Evolutionary conservation across 2,113 vertebrate genomes (phyloP), one percentile per base, ranked within the genome.

Genomic region (Cacatua alba): DNA sequence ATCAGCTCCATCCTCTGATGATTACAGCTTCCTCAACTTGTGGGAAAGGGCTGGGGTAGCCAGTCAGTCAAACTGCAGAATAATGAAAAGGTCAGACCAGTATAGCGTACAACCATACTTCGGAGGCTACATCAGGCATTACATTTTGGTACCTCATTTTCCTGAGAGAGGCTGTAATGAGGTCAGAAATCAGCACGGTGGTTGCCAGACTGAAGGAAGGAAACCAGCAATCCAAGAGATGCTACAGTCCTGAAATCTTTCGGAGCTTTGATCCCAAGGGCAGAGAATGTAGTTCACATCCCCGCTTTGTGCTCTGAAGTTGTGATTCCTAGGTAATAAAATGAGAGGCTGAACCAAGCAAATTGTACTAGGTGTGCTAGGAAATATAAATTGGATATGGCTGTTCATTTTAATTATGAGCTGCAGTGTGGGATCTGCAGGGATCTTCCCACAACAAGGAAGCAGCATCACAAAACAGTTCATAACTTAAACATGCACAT

Each of bases 31-130:
- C 60, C 76, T 77, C 79, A 37, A 39, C 51, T 52, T 90, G 67
- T 35, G 81, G 93, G 60, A 63, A 63, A 72, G 68, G 80, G n/a
- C 62, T 81, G 68, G 92, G 53, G 19, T 4, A 63, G 84, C 64
- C 88, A 86, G 43, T 86, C 94, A 94, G 29, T 94, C 96, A 77
- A 91, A 86, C 41, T 37, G 75, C 76, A 77, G 53, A 78, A 82
- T 70, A 90, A 72, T 63, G 76, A 95, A 97, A 97, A 97, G 95
- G 96, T 97, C 96, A 95, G 81, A 67, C 57, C 51, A 26, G 60
- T 26, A 91, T 9, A 82, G 75, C 79, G 88, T 10, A 20, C 76
- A 65, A 46, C 78, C 23, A 7, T 60, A 79, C 79, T 95, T 96
- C 86, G 86, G 78, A 87, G 68, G 28, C 88, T 80, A 35, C 53